Percentiles rank a stretch among this genome's conserved stretches.
These are phyloP conservation scores for Catamblyrhynchus diadema DNA, from an alignment of 2,797 vertebrate species.

Conservation along the genomic window DNA sequence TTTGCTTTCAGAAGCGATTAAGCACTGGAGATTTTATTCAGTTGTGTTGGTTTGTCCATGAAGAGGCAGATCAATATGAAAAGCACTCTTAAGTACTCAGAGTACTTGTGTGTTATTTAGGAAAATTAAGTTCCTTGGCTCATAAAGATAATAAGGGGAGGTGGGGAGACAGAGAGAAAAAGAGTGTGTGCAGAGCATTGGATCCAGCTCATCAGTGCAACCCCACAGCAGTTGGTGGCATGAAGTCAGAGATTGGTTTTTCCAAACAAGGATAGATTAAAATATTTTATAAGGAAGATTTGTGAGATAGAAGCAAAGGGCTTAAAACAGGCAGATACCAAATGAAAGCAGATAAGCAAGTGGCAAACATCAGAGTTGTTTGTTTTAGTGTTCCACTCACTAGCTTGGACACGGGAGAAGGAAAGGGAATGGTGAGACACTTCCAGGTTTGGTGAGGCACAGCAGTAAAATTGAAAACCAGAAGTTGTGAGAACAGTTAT, in stretches of 20 bases:
- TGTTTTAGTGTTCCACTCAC: not conserved
- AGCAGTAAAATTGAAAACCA: not conserved
- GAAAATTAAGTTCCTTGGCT: not conserved
- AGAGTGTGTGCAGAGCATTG: not conserved
- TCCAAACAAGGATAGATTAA: not conserved
- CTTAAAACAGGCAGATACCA: not conserved
- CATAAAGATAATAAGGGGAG: not conserved
- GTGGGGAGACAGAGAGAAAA: not conserved
- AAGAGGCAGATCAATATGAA: not conserved
- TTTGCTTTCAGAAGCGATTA: not conserved
- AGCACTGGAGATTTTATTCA: not conserved
- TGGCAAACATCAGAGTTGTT: not conserved
- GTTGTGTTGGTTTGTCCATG: not conserved
- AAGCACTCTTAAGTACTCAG: not conserved
- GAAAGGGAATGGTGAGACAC: not conserved
- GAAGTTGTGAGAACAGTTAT: not conserved
- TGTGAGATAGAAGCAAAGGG: not conserved
- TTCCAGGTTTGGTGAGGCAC: not conserved
- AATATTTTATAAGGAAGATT: not conserved
- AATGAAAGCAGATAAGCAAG: not conserved
- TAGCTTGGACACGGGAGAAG: not conserved
- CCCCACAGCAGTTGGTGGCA: accelerated
- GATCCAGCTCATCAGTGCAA: not conserved
- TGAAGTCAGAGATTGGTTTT: not conserved
- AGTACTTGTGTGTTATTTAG: not conserved